Conservation (phyloP, 1,140 invertebrate genomes). For the Drosophila cardini region DNA sequence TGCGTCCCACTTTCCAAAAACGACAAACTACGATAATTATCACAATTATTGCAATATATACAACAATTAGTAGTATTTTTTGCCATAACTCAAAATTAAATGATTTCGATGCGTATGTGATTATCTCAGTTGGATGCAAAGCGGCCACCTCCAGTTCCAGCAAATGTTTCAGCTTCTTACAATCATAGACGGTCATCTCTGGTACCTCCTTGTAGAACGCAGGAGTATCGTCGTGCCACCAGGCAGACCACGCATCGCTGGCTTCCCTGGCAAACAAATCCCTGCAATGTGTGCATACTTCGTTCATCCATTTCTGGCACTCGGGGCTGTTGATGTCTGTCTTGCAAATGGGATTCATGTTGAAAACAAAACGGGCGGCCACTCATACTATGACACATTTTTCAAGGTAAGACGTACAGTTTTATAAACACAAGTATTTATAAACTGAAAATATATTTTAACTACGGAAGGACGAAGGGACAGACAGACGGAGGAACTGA, state of each 20-base stretch:
- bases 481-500: too few relatives aligned
- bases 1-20: neutral
- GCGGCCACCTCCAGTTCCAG: slow-evolving; percentile 27
- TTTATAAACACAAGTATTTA: too few relatives aligned
- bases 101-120: neutral
- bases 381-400: slow-evolving; percentile 9
- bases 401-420: too few relatives aligned
- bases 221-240: slow-evolving; percentile 45
- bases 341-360: slow-evolving; percentile 64
- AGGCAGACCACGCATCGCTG: slow-evolving; percentile 5
- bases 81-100: slow-evolving; percentile 13
- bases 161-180: slow-evolving; percentile 50
- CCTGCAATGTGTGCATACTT: slow-evolving; percentile 44
- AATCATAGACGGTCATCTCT: slow-evolving; percentile 57
- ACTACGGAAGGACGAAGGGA: too few relatives aligned
- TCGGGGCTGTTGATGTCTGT: slow-evolving; percentile 40
- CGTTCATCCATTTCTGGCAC: slow-evolving; percentile 63
- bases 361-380: slow-evolving; percentile 7
- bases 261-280: slow-evolving; percentile 23
- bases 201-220: slow-evolving; percentile 47
- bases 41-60: slow-evolving; percentile 1
- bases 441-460: too few relatives aligned
- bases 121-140: neutral
- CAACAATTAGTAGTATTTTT: slow-evolving; percentile 3
- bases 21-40: slow-evolving; percentile 3